Conservation (phyloP, 2,113 vertebrate genomes). For the Daboia siamensis region DNA sequence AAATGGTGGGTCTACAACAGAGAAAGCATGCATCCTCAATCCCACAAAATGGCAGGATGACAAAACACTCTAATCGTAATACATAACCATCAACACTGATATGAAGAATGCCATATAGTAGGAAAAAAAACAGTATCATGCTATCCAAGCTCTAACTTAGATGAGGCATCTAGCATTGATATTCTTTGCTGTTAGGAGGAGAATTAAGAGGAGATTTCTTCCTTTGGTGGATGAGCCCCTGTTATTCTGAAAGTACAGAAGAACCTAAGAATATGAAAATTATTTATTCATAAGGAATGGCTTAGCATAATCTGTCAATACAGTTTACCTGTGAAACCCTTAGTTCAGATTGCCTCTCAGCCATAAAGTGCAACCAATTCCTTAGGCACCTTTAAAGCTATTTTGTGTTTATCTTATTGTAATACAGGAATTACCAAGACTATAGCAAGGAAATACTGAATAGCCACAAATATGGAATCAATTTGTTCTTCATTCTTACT, state of each 20-base stretch:
- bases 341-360: not conserved
- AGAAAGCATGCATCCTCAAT: not conserved
- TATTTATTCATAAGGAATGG: not conserved
- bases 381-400: not conserved
- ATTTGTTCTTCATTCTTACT: not conserved
- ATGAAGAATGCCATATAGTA: not conserved
- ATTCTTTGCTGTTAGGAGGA: not conserved
- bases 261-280: not conserved
- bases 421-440: not conserved
- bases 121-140: not conserved
- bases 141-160: too few relatives aligned
- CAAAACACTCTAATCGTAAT: not conserved
- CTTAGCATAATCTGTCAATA: not conserved
- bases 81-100: not conserved
- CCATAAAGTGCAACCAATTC: not conserved
- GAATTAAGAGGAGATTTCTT: not conserved
- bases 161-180: not conserved
- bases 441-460: not conserved
- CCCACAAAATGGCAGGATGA: not conserved
- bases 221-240: not conserved
- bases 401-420: not conserved
- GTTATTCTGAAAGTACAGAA: not conserved
- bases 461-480: not conserved
- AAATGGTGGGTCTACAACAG: not conserved
- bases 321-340: not conserved